A percentile compares a stretch with the other conserved stretches of the same genome.
Conservation (phyloP, 2,113 vertebrate species). For the Poeciliopsis retropinna region DNA sequence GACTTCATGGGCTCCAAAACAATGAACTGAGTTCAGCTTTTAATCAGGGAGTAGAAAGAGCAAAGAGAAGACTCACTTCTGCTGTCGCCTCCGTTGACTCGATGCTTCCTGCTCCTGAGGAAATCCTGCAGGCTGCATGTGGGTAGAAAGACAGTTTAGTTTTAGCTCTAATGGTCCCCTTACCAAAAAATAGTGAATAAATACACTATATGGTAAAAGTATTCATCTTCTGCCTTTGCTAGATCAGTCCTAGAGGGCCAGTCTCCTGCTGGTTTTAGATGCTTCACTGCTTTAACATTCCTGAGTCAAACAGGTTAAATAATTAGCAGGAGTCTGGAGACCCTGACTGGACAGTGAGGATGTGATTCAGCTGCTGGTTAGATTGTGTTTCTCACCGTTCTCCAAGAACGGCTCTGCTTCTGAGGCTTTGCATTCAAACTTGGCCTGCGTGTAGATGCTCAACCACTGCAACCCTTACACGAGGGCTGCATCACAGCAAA, state of each 20-base stretch:
- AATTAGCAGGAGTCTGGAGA: too few species aligned
- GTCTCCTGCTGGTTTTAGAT: too few species aligned
- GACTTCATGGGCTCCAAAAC: not conserved
- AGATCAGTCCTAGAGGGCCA: too few species aligned
- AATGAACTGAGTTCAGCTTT: not conserved
- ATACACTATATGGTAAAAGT: not conserved
- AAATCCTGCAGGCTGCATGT: conserved; percentile 59
- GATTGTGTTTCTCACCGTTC: not conserved
- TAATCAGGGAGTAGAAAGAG: not conserved
- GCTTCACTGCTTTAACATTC: too few species aligned
- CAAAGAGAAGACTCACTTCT: conserved; percentile 52
- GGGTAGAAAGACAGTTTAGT: not conserved
- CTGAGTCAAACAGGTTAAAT: too few species aligned
- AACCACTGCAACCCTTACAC: not conserved
- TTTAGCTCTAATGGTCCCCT: not conserved
- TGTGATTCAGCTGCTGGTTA: too few species aligned
- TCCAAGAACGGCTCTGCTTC: not conserved
- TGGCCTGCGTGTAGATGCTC: not conserved
- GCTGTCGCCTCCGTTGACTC: conserved; percentile 5
- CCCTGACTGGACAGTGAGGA: too few species aligned
- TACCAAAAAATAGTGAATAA: not conserved
- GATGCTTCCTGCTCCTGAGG: conserved; percentile 70
- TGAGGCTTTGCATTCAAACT: not conserved
- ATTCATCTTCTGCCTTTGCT: not conserved
- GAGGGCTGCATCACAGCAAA: too few species aligned